Evolutionary conservation across 2,888 invertebrate genomes (phyloP).

Genomic region (Drosophila putrida): DNA sequence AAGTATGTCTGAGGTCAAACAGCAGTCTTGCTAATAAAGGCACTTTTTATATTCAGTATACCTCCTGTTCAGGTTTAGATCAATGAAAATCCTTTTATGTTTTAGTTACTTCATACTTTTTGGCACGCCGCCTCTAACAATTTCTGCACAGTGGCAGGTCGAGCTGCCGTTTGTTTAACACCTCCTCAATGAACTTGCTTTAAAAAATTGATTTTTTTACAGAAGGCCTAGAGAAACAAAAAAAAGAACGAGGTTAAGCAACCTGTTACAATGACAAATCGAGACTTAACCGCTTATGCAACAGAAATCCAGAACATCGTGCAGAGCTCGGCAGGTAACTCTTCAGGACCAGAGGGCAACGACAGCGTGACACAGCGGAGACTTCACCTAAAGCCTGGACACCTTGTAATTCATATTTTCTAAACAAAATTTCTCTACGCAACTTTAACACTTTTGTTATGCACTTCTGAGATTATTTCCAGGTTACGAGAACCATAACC

Average conservation of each 20-base stretch:
- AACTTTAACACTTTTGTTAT: slow-evolving; percentile 77
- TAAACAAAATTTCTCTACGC: slow-evolving; percentile 72
- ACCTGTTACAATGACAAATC: slow-evolving; percentile 54
- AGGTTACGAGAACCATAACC: slow-evolving; percentile 43
- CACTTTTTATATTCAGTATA: background rate
- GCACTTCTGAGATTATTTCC: slow-evolving; percentile 57
- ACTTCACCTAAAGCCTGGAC: slow-evolving; percentile 24
- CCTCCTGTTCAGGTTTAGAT: slow-evolving; percentile 9
- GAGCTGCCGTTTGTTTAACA: slow-evolving; percentile 79
- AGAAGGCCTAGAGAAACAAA: slow-evolving; percentile 26
- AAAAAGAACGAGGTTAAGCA: slow-evolving; percentile 16
- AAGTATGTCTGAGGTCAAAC: slow-evolving; percentile 17
- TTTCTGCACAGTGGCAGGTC: slow-evolving; percentile 63
- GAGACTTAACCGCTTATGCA: slow-evolving; percentile 50
- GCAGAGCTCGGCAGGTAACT: slow-evolving; percentile 64
- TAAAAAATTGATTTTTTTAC: slow-evolving; percentile 57
- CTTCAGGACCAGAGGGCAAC: slow-evolving; percentile 46
- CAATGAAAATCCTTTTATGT: slow-evolving; percentile 18
- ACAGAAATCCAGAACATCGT: slow-evolving; percentile 29
- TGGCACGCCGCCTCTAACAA: slow-evolving; percentile 32
- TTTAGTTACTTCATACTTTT: slow-evolving; percentile 1
- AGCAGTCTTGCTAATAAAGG: slow-evolving; percentile 28
- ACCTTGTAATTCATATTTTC: slow-evolving; percentile 80
- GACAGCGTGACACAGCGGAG: slow-evolving; percentile 56
- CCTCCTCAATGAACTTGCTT: slow-evolving; percentile 49